Base-by-base conservation (phyloP, 2,113 vertebrate species). In the Nettapus auritus region DNA sequence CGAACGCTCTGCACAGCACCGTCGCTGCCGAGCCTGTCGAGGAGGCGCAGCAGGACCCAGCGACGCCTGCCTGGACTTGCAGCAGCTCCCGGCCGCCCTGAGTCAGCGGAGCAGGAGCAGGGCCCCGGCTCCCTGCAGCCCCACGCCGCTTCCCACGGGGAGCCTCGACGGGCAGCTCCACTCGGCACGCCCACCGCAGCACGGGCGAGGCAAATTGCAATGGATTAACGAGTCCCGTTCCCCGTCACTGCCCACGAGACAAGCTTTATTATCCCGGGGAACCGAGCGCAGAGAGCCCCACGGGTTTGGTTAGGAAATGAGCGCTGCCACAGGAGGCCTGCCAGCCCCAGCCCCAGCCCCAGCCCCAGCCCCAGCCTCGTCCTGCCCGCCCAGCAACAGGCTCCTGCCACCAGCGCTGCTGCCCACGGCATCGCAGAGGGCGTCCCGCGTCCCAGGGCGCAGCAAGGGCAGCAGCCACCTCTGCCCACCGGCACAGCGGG, bases 331-430 rank as follows among this genome's bases (percentile, higher is more conserved):
- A 6, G 34, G 59, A 40, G 12, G 46, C 38, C 16, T 55, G 40
- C 16, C n/a, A n/a, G 81, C 0, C 28, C 46, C 42, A 29, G 16
- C 4, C 11, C 14, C 50, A 33, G 50, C 50, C n/a, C 16, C n/a
- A n/a, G 81, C 0, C 28, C 46, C 42, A 29, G 16, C 4, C 11
- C 14, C 50, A 33, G 50, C 50, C n/a, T n/a, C n/a, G n/a, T n/a
- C 62, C 53, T 2, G 1, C 11, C 46, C 25, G 12, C 4, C 56
- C 29, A 59, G 33, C 2, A 6, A 0, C 42, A 57, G 26, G 11
- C 26, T 50, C 23, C n/a, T 28, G 31, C 17, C 28, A 26, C n/a
- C 6, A 6, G 26, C 33, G 36, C 50, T 33, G 19, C 36, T 31
- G 26, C 5, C 3, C 8, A 48, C 63, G 8, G 34, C 23, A 25